These are phyloP conservation scores for Pipra filicauda DNA, from an alignment of 2,113 vertebrate genomes.

Conservation along the genomic window DNA sequence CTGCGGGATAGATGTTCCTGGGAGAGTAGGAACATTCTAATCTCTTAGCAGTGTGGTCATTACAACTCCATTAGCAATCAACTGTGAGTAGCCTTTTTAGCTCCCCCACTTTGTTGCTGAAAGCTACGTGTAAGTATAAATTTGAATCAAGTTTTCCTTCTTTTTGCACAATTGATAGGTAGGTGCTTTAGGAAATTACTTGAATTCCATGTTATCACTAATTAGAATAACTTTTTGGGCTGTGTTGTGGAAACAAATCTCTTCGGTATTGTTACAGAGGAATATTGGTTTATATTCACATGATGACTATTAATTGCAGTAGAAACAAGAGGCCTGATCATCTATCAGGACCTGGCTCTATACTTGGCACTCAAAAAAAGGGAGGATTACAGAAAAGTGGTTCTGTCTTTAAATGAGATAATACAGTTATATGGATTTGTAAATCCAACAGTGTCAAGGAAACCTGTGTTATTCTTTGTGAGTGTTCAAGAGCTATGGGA, in stretches of 20 bases:
- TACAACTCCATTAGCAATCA: not conserved
- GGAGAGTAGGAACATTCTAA: not conserved
- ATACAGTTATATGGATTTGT: not conserved
- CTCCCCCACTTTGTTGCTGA: not conserved
- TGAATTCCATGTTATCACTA: not conserved
- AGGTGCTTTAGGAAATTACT: not conserved
- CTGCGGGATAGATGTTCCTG: not conserved
- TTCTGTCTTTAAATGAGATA: not conserved
- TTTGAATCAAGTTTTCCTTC: not conserved
- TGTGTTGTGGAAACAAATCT: not conserved
- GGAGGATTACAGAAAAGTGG: not conserved
- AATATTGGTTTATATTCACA: not conserved
- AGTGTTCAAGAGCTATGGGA: not conserved
- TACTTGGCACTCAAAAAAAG: not conserved
- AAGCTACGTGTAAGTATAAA: not conserved
- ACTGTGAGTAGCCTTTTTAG: not conserved
- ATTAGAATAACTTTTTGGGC: not conserved
- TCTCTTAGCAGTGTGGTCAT: not conserved
- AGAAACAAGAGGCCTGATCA: not conserved
- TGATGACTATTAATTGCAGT: not conserved
- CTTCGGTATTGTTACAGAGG: not conserved
- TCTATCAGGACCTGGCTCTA: not conserved
- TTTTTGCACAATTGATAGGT: not conserved
- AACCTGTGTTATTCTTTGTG: fast-evolving
- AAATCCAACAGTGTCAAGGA: not conserved